Evolutionary conservation across 2,797 vertebrate genomes (phyloP), one percentile per base, ranked within the genome.

Genomic region (Enteromius mattozi): DNA sequence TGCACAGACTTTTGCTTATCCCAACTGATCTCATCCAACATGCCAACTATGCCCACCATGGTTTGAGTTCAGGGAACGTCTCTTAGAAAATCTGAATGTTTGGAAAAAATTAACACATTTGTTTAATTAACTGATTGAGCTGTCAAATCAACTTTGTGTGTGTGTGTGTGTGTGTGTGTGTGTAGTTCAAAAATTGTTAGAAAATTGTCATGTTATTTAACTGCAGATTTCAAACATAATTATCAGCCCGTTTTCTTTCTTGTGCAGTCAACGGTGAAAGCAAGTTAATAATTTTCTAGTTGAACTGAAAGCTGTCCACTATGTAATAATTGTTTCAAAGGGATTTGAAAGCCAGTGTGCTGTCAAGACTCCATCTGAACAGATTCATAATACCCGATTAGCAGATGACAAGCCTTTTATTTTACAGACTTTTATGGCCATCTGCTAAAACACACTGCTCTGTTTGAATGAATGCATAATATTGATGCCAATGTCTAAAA

Each of bases 301-400:
- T 51, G 13, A 75, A 54, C 19, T 37, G 19, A 75, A 75, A 54
- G 49, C 49, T 3, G 13, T 54, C 49, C 72, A n/a, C 72, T 54
- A 8, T 35, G 72, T 35, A 35, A 37, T 35, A 75, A 75, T 75
- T 75, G 30, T 54, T 75, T 75, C 19, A 75, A 35, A 75, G 72
- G 30, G 61, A 63, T 63, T 63, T 63, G 61, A 75, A 54, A n/a
- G 30, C 10, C 61, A 37, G 30, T 54, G 4, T 37, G 30, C 49
- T 54, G 47, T 35, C 72, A 54, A 35, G 19, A 35, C 19, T n/a
- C 72, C 19, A 75, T 75, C 30, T 54, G 72, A 54, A 54, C 72
- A 75, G 72, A 75, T 54, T 54, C 12, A 54, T 21, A 37, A 54
- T 75, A 35, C 30, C 21, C 19, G 19, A 6, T 54, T n/a, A 75